Percentiles rank a stretch among this genome's conserved stretches.
phyloP scores from a whole-genome alignment of 2,797 vertebrate genomes.

The Gymnothorax javanicus region DNA sequence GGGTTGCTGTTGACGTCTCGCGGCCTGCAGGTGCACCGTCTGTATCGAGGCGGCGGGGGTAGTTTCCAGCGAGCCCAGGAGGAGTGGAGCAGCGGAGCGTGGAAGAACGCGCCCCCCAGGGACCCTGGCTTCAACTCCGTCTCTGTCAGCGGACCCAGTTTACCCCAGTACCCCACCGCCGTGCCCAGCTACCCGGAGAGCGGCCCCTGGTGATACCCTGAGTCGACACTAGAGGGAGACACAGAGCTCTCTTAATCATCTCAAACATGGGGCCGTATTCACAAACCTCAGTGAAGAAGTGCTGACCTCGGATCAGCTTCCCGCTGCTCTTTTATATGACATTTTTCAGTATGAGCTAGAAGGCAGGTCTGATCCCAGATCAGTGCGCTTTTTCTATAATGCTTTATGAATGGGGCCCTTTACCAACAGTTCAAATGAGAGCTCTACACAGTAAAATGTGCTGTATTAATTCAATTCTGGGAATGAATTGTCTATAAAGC shows the following conservation, averaged over 20 bases:
- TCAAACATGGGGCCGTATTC: neutral
- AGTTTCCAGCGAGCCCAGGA: constrained; percentile 97
- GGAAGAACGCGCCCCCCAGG: constrained; percentile 97
- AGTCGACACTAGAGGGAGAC: constrained; percentile 22
- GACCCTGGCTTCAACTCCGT: constrained; percentile 91
- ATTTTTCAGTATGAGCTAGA: no score
- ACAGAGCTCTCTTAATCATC: neutral
- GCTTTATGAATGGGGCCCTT: no score
- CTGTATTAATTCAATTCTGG: no score
- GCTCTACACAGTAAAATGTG: no score
- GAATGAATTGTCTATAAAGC: no score
- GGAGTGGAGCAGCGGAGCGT: constrained; percentile 94
- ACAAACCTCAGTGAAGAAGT: neutral
- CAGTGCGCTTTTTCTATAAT: no score
- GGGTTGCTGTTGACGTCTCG: neutral
- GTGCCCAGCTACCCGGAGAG: constrained; percentile 94
- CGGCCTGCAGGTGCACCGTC: constrained; percentile 86
- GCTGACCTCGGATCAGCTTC: no score
- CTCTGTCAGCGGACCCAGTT: constrained; percentile 82
- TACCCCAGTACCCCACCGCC: constrained; percentile 88
- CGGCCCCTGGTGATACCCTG: constrained; percentile 69
- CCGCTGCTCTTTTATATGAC: no score
- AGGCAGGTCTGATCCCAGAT: no score
- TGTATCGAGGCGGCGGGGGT: constrained; percentile 94
- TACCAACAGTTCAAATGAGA: neutral